Evolutionary conservation across 2,113 vertebrate species (phyloP).

Genomic region (Scartelaos histophorus): DNA sequence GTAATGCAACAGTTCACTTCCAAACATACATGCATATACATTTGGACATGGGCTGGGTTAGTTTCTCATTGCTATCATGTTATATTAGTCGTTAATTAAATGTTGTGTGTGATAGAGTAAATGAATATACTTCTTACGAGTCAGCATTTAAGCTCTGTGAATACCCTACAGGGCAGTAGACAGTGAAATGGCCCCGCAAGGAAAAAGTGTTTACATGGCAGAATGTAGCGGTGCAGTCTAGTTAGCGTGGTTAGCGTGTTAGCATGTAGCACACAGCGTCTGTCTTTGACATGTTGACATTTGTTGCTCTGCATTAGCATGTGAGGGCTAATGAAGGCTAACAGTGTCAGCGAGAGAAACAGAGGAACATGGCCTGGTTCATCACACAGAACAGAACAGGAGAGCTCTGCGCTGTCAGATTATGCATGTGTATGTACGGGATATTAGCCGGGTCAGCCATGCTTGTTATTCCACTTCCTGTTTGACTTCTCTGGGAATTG

Average conservation of each 20-base stretch:
- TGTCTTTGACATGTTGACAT: slow-evolving; percentile 34
- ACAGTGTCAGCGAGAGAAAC: slow-evolving; percentile 20
- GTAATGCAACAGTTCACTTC: no score
- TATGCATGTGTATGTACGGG: background rate
- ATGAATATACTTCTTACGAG: no score
- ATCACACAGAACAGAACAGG: background rate
- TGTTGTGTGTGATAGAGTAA: no score
- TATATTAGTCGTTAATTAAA: no score
- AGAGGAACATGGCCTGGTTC: background rate
- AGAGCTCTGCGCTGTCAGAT: slow-evolving; percentile 12
- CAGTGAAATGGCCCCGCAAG: background rate
- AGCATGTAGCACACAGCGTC: slow-evolving; percentile 12
- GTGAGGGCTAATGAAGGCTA: slow-evolving; percentile 55
- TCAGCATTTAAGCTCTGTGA: no score
- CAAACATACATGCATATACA: no score
- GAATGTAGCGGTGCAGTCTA: slow-evolving; percentile 3
- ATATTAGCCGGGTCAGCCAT: background rate
- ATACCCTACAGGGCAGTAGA: no score
- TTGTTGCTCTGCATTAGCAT: slow-evolving; percentile 32
- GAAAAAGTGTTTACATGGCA: background rate
- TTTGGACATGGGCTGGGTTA: no score
- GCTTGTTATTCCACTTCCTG: background rate
- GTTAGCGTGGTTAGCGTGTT: slow-evolving; percentile 9
- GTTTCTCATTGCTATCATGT: no score
- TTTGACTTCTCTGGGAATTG: background rate